Base-by-base conservation (phyloP, 2,888 invertebrate species). In the Apamea sordens region DNA sequence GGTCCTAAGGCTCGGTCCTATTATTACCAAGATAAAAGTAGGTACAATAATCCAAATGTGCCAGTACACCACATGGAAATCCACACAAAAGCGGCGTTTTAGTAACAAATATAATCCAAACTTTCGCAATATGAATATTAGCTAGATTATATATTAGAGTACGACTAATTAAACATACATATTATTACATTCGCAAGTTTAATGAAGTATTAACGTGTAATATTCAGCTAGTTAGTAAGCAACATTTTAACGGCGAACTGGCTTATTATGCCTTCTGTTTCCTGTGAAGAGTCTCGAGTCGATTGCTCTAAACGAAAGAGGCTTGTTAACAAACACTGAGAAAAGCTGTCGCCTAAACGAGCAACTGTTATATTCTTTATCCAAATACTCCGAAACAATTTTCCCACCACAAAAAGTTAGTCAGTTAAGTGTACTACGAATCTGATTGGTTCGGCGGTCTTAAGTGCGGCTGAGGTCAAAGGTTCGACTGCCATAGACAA, bases 221-320 rank as follows among this genome's bases (percentile, higher is more conserved):
- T 53, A 67, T 76, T 76, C 21, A 68, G 47, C 44, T 44, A 68
- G 76, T 73, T 69, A 77, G 73, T 72, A 73, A 73, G 77, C 72
- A 81, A 82, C 83, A 79, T 82, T 88, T 85, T 79, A 83, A 69
- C 79, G 68, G 72, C 47, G 63, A 82, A 73, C 84, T 80, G 83
- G 84, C 87, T 86, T 84, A 89, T 90, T 89, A 87, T 87, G 89
- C 83, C 81, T 85, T 89, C 84, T 87, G 88, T 85, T 88, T 86
- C 83, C 79, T 86, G 79, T 90, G 86, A 89, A 92, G 89, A 91
- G 90, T 90, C 93, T 93, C 84, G 90, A 91, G 86, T 92, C 89
- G 88, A 93, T 91, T 88, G 92, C 92, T 89, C 91, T 92, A 90
- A 91, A 84, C 89, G 88, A 83, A 76, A 81, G 84, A 89, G 90